Conservation (phyloP, 1,140 invertebrate genomes). For the Melanaphis sacchari region DNA sequence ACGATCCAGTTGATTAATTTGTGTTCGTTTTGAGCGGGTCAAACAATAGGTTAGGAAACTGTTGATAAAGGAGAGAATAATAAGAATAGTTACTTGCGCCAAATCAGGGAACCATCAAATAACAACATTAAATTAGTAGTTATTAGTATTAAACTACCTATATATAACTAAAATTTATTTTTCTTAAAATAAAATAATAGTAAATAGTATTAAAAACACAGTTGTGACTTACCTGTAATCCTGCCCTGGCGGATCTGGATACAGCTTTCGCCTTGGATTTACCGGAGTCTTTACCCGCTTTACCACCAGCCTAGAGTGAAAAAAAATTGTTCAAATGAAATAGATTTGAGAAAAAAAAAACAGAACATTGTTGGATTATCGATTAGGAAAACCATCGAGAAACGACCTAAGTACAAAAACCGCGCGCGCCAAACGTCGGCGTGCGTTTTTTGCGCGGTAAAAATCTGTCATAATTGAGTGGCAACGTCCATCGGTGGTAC, state of each 20-base stretch:
- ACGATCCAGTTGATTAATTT: background rate
- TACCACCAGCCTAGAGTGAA: conserved; percentile 90
- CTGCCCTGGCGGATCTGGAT: conserved; percentile 95
- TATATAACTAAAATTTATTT: background rate
- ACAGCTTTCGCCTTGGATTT: conserved; percentile 99
- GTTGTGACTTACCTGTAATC: conserved; percentile 83
- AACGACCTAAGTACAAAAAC: background rate
- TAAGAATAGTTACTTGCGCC: background rate
- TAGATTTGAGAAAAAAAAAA: background rate
- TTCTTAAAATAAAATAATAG: background rate
- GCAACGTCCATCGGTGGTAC: too few species aligned
- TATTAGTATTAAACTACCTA: too few species aligned
- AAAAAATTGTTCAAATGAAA: background rate
- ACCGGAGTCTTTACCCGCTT: conserved; percentile 99
- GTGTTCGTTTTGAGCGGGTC: background rate
- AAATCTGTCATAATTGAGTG: background rate
- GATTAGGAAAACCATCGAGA: background rate
- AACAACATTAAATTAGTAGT: too few species aligned
- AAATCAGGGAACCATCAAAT: background rate
- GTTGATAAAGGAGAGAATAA: background rate
- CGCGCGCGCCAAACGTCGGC: background rate
- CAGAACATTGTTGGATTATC: background rate
- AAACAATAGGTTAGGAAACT: background rate
- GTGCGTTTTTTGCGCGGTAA: background rate
- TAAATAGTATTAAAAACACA: conserved; percentile 60